Percentiles rank a stretch among this genome's conserved stretches.
Evolutionary conservation across 2,113 vertebrate genomes (phyloP).

Genomic region (Petrocephalus zakoni): DNA sequence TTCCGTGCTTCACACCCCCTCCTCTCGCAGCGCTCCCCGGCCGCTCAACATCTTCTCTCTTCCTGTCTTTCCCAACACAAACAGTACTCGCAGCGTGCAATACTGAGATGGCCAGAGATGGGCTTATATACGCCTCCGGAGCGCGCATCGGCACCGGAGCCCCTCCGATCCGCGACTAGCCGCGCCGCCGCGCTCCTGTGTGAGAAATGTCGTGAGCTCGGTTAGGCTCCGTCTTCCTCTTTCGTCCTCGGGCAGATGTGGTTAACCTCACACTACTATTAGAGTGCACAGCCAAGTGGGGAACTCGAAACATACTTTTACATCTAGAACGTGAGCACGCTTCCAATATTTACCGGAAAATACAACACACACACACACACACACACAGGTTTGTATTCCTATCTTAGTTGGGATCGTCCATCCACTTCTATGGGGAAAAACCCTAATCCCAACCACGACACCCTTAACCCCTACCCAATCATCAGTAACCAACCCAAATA

Average conservation of each 20-base stretch:
- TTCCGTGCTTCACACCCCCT: conserved; percentile 4
- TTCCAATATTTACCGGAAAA: neutral
- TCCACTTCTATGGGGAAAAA: no score
- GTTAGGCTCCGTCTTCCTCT: conserved; percentile 10
- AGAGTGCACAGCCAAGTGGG: conserved; percentile 35
- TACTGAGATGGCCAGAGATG: neutral
- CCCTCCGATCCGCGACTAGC: neutral
- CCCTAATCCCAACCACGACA: no score
- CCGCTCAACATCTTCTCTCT: neutral
- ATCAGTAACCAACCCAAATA: no score
- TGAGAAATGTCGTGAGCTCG: neutral
- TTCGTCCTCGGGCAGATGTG: conserved; percentile 20
- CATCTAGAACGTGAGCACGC: neutral
- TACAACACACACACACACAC: neutral
- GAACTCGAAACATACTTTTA: conserved; percentile 19
- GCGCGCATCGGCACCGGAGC: neutral
- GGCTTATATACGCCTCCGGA: neutral
- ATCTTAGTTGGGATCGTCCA: no score
- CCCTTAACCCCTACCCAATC: no score
- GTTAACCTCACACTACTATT: conserved; percentile 33
- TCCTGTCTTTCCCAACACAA: conserved; percentile 11
- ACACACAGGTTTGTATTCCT: neutral
- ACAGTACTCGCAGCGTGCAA: neutral
- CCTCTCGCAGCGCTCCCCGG: neutral
- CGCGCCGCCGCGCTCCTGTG: neutral